Evolutionary conservation across 1,140 invertebrate genomes (phyloP), one percentile per base, ranked within the genome.

Genomic region (Babylonia areolata): DNA sequence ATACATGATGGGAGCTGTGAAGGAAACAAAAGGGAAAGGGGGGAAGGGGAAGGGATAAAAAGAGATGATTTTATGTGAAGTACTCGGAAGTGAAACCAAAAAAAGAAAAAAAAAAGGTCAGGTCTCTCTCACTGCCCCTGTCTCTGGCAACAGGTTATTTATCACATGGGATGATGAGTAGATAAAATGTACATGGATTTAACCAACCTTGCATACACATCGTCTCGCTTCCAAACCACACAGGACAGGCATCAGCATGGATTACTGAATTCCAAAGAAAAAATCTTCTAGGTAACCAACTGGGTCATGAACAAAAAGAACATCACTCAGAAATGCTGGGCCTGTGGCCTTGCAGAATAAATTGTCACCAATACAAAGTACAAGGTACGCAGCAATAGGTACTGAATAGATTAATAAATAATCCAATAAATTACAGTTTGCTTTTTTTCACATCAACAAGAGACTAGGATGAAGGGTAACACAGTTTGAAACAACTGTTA

Each of bases 311-410:
- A 51, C 0, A 17, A 51, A 51, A 9, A 51, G 46, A 51, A 51
- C 46, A 51, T 9, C n/a, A n/a, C n/a, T n/a, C n/a, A n/a, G n/a
- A 9, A 15, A 15, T 5, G 42, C 42, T 3, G 46, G 46, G 46
- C 46, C 46, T n/a, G 17, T 17, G 2, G 46, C 46, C 46, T 12
- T 17, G 9, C 9, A 51, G 46, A 9, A 51, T 9, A 51, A 17
- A 77, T 75, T 39, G 42, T 86, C 54, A 80, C 85, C 31, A 82
- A 87, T 37, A 86, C 78, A 77, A 77, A 87, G 9, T 51, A 77
- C 28, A 77, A 39, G 17, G 88, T 85, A 23, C 79, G 85, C 20
- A 82, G 71, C n/a, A 79, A 39, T 37, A 28, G 1, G 75, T 80
- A 39, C 64, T 64, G 42, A 83, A 54, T 37, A 83, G 73, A 82